Evolutionary conservation across 2,113 vertebrate species (phyloP), one percentile per base, ranked within the genome.

Genomic region (Myiagra hebetior): DNA sequence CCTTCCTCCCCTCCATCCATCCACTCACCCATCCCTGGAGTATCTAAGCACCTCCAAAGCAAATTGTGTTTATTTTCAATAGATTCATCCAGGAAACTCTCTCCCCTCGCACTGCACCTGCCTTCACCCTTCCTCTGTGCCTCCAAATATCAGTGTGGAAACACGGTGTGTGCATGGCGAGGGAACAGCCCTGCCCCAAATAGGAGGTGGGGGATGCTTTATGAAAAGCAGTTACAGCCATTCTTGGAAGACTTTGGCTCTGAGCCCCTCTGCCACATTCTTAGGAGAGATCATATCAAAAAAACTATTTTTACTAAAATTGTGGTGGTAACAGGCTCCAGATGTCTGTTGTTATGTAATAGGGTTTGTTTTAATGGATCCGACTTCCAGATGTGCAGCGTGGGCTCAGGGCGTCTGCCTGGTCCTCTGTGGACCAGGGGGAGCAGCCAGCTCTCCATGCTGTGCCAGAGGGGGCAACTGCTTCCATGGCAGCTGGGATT

Each of bases 291-390:
- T 96, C 86, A 94, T 96, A 97, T 97, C 96, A 96, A 96, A 97
- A 95, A 74, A 33, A 13, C 75, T 87, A 79, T 92, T 95, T 96
- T 91, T 91, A 44, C 93, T 94, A 94, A 95, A 97, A 95, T 72
- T 92, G 81, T 91, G 93, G 77, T 94, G 94, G 95, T 97, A 97
- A 97, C 91, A 90, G 93, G 85, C 86, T 97, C 97, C 96, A 97
- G 97, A 97, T 97, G 97, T 93, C 72, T 41, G 68, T 82, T 91
- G 95, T 97, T 97, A 97, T 97, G 95, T 97, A 97, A 97, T 95
- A 86, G n/a, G 67, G 84, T 64, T 97, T 95, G 92, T 88, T 97
- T 87, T 64, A 96, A 90, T 87, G 93, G 81, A 95, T 80, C 76
- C 2, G 4, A 88, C 69, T 97, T 97, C 95, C 97, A 97, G 97